A percentile compares a stretch with the other conserved stretches of the same genome.
These are phyloP conservation scores for Nesoenas mayeri DNA, from an alignment of 2,113 vertebrate genomes.

Conservation along the genomic window DNA sequence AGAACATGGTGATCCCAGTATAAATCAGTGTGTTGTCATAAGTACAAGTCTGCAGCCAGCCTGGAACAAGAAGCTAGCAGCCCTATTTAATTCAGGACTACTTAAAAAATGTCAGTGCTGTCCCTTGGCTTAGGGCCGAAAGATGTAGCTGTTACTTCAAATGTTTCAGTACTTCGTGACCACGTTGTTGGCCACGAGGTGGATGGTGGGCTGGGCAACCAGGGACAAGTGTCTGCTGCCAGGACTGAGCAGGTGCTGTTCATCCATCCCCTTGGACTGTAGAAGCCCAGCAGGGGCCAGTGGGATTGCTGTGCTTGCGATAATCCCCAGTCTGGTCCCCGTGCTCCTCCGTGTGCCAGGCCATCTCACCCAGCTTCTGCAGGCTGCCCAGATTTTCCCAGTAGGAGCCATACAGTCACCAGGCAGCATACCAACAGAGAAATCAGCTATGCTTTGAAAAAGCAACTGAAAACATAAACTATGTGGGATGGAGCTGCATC, in stretches of 20 bases:
- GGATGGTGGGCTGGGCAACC: background rate
- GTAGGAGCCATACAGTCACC: background rate
- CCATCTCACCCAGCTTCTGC: background rate
- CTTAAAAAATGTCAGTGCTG: background rate
- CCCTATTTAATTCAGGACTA: background rate
- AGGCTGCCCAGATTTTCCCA: background rate
- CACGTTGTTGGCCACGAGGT: rapidly evolving
- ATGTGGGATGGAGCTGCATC: rapidly evolving
- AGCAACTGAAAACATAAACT: background rate
- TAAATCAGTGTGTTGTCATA: background rate
- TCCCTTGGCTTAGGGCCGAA: background rate
- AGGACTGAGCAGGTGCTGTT: rapidly evolving
- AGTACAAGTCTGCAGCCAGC: background rate
- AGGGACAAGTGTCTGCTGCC: background rate
- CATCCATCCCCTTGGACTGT: background rate
- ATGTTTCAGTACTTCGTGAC: background rate
- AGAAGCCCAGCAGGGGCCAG: background rate
- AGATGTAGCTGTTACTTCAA: background rate
- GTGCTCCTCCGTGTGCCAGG: background rate
- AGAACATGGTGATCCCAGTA: background rate
- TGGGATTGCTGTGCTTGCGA: rapidly evolving
- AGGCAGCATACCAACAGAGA: background rate
- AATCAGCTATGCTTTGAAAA: background rate
- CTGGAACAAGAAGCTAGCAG: background rate
- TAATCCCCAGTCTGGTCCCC: background rate